Evolutionary conservation across 2,113 vertebrate species (phyloP), one percentile per base, ranked within the genome.

Genomic region (Oreotrochilus melanogaster): DNA sequence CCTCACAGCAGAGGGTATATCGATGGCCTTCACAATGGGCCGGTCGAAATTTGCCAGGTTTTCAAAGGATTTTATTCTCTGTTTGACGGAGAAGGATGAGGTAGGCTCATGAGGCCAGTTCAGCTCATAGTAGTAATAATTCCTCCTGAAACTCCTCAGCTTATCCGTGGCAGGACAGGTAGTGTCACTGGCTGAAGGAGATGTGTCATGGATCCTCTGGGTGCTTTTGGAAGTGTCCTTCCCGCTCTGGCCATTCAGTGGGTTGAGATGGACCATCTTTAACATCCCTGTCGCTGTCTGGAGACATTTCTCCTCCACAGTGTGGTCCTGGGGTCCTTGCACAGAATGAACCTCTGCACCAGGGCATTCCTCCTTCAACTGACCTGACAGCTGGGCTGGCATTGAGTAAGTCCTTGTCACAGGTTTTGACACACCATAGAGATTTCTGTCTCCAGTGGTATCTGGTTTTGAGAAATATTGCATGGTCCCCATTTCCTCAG

Each of bases 31-130:
- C 73, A 98, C 91, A 0, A 97, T 28, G 1, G 98, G 98, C 81
- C 98, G 97, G 89, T 99, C 99, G 30, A 99, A 98, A 94, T 98
- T 98, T 57, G 99, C 99, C 88, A 99, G 94, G 85, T 99, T 99
- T 98, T 99, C 99, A 48, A 99, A 99, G 18, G 99, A 99, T 96
- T 99, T 99, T 89, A 99, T 99, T 93, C 99, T 98, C 86, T 99
- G 99, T 88, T 98, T 98, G 56, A 99, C 99, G 45, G 99, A 99
- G 95, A 99, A 99, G 50, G 98, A 98, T 48, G 98, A 99, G 95
- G 98, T 98, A 57, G 97, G 96, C 86, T 98, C 98, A 13, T 97
- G 96, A 1, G 98, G 96, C 95, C 98, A 97, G 88, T 97, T 97
- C 62, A 98, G 91, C 37, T 99, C 98, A 9, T 98, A 98, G 84